Evolutionary conservation across 2,888 invertebrate species (phyloP).

Genomic region (Nomada fabriciana): DNA sequence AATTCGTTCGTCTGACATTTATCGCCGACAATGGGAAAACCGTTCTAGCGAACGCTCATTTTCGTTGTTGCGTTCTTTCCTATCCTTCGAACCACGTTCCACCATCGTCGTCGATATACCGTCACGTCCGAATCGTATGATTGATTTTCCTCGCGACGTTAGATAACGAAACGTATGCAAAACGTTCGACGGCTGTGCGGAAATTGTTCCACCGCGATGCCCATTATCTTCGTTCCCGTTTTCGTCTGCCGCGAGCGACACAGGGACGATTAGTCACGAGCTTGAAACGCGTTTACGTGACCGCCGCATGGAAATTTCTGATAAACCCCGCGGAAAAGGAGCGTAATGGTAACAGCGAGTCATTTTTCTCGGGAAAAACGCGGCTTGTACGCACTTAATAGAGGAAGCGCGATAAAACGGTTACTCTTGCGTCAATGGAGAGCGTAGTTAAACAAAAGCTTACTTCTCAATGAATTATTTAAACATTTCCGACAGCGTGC

Average conservation of each 20-base stretch:
- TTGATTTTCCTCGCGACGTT: slow-evolving; percentile 54
- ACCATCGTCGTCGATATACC: slow-evolving; percentile 14
- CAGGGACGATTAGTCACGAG: slow-evolving; percentile 63
- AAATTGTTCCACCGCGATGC: slow-evolving; percentile 49
- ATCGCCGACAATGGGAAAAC: slow-evolving; percentile 7
- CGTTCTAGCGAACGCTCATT: background rate
- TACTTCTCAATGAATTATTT: background rate
- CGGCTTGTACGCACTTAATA: background rate
- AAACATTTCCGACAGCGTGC: background rate
- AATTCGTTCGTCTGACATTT: slow-evolving; percentile 24
- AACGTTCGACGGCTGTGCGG: slow-evolving; percentile 46
- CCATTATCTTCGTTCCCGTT: slow-evolving; percentile 46
- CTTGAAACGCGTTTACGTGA: slow-evolving; percentile 57
- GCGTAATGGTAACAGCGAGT: slow-evolving; percentile 15
- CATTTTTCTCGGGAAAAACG: slow-evolving; percentile 48
- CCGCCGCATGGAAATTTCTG: slow-evolving; percentile 54
- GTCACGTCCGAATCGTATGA: slow-evolving; percentile 51
- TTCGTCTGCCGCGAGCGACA: slow-evolving; percentile 14
- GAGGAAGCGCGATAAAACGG: slow-evolving; percentile 6
- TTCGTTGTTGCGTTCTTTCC: background rate
- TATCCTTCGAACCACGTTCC: background rate
- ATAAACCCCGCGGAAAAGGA: slow-evolving; percentile 44
- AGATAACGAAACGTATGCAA: slow-evolving; percentile 67
- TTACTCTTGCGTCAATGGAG: background rate
- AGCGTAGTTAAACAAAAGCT: background rate